Conservation (phyloP, 2,113 vertebrate species). For the Tachysurus vachellii region DNA sequence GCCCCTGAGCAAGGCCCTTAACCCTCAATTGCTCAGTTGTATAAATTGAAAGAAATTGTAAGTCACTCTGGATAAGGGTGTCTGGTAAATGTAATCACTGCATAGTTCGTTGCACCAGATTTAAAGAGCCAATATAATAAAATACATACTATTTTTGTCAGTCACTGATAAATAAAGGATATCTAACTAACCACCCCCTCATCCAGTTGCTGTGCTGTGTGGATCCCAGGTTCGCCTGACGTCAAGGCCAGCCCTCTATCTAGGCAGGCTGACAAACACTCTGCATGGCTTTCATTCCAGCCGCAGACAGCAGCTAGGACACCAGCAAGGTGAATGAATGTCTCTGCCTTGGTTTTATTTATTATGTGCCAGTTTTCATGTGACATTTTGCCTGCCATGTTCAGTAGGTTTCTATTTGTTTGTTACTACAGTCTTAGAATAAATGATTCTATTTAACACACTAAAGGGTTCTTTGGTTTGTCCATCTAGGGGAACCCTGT, state of each 20-base stretch:
- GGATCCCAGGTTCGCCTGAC: conserved; percentile 40
- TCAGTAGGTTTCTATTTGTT: neutral
- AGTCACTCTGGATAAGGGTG: too few relatives aligned
- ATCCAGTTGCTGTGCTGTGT: conserved; percentile 14
- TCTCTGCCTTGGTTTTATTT: conserved; percentile 12
- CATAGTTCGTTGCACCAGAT: neutral
- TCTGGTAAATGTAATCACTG: neutral
- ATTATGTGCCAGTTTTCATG: conserved; percentile 3
- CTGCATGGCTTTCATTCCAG: conserved; percentile 41
- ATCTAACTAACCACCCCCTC: conserved; percentile 29
- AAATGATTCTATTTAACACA: neutral
- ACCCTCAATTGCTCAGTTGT: too few relatives aligned
- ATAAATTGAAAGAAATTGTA: too few relatives aligned
- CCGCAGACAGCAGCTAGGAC: conserved; percentile 41
- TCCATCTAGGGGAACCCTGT: neutral
- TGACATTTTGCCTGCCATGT: neutral
- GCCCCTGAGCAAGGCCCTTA: too few relatives aligned
- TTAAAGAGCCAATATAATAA: neutral
- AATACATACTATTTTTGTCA: conserved; percentile 38
- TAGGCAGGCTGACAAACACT: conserved; percentile 32
- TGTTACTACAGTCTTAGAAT: neutral
- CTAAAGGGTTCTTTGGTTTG: neutral
- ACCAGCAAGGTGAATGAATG: conserved; percentile 42
- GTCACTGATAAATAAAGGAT: conserved; percentile 38
- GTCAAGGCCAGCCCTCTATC: conserved; percentile 39